phyloP scores from a whole-genome alignment of 2,113 vertebrate species.

The Nipponia nippon region DNA sequence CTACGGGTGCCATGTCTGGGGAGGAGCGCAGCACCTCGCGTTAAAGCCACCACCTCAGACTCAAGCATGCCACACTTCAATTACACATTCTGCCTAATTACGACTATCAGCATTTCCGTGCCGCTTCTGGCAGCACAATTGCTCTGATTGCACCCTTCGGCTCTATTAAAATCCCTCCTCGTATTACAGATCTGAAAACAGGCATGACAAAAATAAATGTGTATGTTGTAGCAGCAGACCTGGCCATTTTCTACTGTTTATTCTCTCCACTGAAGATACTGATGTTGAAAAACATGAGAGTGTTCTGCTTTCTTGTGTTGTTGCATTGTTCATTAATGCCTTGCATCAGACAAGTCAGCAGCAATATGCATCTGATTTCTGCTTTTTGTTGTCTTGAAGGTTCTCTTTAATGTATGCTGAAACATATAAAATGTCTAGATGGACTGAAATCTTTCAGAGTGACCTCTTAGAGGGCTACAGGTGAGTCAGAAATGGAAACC shows the following conservation, averaged over 20 bases:
- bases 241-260: neutral
- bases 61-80: neutral
- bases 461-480: neutral
- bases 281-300: neutral
- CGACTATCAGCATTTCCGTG: rapidly evolving
- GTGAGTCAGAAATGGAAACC: neutral
- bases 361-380: conserved; percentile 11
- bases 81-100: neutral
- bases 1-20: rapidly evolving
- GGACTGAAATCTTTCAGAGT: neutral
- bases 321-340: conserved; percentile 28
- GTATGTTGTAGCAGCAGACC: neutral
- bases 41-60: neutral
- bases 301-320: neutral
- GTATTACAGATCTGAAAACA: neutral
- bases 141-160: neutral
- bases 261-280: neutral
- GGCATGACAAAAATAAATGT: neutral
- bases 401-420: neutral
- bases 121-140: neutral
- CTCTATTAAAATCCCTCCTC: neutral
- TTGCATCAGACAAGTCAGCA: neutral
- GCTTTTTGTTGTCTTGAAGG: conserved; percentile 23
- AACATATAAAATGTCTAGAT: conserved; percentile 31
- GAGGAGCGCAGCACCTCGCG: rapidly evolving